phyloP scores from a whole-genome alignment of 2,113 vertebrate genomes.

The Melospiza georgiana region DNA sequence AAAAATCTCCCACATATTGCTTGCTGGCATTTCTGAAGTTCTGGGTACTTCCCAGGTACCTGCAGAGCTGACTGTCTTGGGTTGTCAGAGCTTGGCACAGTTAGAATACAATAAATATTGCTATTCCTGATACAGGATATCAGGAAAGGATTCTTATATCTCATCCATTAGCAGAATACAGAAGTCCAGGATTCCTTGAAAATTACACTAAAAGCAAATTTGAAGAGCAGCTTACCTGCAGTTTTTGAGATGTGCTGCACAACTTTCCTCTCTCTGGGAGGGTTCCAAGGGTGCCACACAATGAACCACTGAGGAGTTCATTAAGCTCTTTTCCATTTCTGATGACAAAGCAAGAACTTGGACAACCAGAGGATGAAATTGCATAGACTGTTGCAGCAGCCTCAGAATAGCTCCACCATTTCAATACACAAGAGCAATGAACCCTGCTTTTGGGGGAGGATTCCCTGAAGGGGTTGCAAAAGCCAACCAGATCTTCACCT shows the following conservation, averaged over 20 bases:
- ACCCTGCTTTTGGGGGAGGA: background rate
- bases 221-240: background rate
- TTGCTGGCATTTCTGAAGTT: background rate
- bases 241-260: background rate
- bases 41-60: background rate
- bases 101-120: background rate
- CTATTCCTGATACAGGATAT: background rate
- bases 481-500: background rate
- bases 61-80: background rate
- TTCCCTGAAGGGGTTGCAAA: background rate
- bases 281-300: background rate
- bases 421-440: background rate
- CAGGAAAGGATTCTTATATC: background rate
- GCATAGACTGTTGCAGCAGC: background rate
- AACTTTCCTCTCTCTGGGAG: background rate
- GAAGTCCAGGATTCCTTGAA: background rate
- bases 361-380: background rate
- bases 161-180: background rate
- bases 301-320: background rate
- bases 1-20: background rate
- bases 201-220: background rate
- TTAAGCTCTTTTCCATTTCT: background rate
- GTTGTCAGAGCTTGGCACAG: background rate
- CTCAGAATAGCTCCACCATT: background rate
- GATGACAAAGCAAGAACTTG: background rate